A percentile compares a stretch with the other conserved stretches of the same genome.
These are phyloP conservation scores for Leptinotarsa juncta DNA, from an alignment of 2,888 invertebrate species.

Conservation along the genomic window DNA sequence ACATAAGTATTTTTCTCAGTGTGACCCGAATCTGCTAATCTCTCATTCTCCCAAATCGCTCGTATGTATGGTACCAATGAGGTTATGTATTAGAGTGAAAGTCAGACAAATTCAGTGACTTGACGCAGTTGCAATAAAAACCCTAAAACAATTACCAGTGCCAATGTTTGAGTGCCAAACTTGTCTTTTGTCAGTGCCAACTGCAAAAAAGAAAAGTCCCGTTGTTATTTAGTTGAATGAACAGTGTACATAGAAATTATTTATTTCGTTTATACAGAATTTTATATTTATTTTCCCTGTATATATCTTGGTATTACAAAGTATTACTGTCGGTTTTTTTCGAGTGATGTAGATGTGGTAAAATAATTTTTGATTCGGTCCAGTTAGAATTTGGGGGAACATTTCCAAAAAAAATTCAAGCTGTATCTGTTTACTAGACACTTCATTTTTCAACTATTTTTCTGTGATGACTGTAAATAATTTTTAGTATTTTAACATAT, in stretches of 20 bases:
- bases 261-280: slow-evolving; percentile 52
- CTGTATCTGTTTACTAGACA: not conserved
- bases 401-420: not conserved
- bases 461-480: slow-evolving; percentile 55
- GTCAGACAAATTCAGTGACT: slow-evolving; percentile 24
- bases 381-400: slow-evolving; percentile 20
- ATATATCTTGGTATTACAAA: slow-evolving; percentile 49
- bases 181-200: slow-evolving; percentile 52
- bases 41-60: not conserved
- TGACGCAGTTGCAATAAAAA: slow-evolving; percentile 39
- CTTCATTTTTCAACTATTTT: slow-evolving; percentile 40
- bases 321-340: slow-evolving; percentile 42
- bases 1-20: not conserved
- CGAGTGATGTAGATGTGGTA: slow-evolving; percentile 42
- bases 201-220: slow-evolving; percentile 44
- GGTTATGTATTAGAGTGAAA: slow-evolving; percentile 2
- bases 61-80: no score
- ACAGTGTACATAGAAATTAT: slow-evolving; percentile 53
- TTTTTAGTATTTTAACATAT: slow-evolving; percentile 53
- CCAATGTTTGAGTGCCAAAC: slow-evolving; percentile 60
- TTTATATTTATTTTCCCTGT: slow-evolving; percentile 56
- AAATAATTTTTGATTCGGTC: slow-evolving; percentile 30
- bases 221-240: slow-evolving; percentile 42
- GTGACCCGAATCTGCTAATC: not conserved
- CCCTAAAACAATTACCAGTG: slow-evolving; percentile 49